Conservation (phyloP, 2,113 vertebrate species). For the Cyanoramphus novaezelandiae region DNA sequence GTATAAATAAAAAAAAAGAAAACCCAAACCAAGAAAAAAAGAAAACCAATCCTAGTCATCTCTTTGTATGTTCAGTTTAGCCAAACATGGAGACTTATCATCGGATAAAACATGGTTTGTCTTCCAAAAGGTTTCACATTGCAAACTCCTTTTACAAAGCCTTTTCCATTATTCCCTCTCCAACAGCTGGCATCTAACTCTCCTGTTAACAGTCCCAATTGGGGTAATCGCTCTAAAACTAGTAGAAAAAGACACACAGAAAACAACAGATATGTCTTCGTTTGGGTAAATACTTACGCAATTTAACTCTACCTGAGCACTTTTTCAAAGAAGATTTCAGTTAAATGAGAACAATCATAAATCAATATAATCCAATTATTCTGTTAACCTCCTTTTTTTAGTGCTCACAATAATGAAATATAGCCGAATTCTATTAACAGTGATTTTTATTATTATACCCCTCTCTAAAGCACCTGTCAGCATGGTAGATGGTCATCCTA, state of each 20-base stretch:
- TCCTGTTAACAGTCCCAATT: conserved; percentile 46
- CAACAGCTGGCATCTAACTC: conserved; percentile 45
- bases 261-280: conserved; percentile 31
- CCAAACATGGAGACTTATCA: not conserved
- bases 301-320: conserved; percentile 31
- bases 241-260: not conserved
- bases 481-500: not conserved
- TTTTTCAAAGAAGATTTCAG: conserved; percentile 16
- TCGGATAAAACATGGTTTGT: not conserved
- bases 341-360: conserved; percentile 16
- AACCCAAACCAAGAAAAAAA: not conserved
- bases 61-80: not conserved
- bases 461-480: not conserved
- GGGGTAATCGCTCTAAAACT: conserved; percentile 34
- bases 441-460: conserved; percentile 6
- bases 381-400: not conserved
- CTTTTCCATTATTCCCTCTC: conserved; percentile 7
- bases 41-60: not conserved
- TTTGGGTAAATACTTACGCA: conserved; percentile 17
- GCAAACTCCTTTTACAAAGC: conserved; percentile 18
- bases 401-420: not conserved
- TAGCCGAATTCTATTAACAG: conserved; percentile 4
- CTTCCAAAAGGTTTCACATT: not conserved
- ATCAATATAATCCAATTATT: conserved; percentile 16
- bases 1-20: not conserved